phyloP scores from a whole-genome alignment of 2,113 vertebrate species.

The Epinephelus cyanopodus region DNA sequence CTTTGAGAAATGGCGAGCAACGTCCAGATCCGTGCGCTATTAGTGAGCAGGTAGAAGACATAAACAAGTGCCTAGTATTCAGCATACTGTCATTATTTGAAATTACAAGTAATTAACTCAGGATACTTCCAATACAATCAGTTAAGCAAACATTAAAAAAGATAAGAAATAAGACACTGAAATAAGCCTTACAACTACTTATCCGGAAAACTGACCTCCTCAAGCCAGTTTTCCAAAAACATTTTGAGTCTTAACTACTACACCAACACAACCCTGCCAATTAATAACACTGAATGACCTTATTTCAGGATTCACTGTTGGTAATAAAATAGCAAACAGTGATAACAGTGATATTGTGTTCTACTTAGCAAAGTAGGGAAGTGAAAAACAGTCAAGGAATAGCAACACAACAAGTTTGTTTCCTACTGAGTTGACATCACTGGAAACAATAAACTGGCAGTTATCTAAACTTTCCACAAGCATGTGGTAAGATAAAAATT shows the following conservation, averaged over 20 bases:
- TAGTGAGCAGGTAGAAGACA: too few species aligned
- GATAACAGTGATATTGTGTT: constrained; percentile 1
- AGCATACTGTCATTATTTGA: too few species aligned
- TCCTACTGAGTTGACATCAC: constrained; percentile 1
- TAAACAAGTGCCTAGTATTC: too few species aligned
- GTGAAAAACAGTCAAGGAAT: not conserved
- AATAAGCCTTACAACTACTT: not conserved
- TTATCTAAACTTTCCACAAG: constrained; percentile 57
- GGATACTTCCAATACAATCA: too few species aligned
- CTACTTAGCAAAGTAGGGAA: not conserved
- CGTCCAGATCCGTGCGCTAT: too few species aligned
- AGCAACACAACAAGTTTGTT: constrained; percentile 16
- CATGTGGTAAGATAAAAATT: constrained; percentile 35
- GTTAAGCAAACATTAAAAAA: too few species aligned
- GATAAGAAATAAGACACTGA: not conserved
- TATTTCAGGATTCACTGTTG: not conserved
- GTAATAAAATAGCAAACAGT: not conserved
- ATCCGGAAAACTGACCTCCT: not conserved
- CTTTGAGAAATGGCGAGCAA: too few species aligned
- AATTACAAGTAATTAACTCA: too few species aligned
- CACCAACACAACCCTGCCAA: not conserved
- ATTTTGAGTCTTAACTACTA: not conserved
- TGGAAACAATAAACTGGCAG: constrained; percentile 28
- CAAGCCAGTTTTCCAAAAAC: not conserved
- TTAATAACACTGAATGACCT: not conserved